Conservation (phyloP, 2,113 vertebrate genomes). For the Microtus ochrogaster region DNA sequence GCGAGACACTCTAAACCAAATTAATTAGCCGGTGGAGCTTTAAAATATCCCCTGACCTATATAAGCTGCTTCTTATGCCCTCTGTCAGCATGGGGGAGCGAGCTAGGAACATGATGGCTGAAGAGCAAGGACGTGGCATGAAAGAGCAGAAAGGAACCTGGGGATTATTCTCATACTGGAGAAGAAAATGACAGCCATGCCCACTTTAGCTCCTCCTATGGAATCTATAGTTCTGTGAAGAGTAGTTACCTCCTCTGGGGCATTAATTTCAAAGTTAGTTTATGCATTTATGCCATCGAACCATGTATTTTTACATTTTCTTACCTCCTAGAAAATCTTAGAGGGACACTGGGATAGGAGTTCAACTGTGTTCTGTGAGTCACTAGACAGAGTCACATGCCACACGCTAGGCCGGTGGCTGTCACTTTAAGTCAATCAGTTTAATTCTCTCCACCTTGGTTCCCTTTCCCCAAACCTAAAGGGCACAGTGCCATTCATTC, state of each 20-base stretch:
- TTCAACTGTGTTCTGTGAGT: not conserved
- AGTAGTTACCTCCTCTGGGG: not conserved
- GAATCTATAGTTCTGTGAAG: not conserved
- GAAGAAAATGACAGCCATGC: not conserved
- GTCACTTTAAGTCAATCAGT: not conserved
- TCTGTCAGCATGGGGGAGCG: not conserved
- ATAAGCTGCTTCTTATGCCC: constrained; percentile 60
- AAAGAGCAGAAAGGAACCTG: not conserved
- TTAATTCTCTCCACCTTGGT: not conserved
- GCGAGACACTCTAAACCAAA: constrained; percentile 63
- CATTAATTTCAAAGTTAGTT: not conserved
- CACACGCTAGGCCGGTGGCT: not conserved
- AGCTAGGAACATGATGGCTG: not conserved
- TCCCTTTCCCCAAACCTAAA: not conserved
- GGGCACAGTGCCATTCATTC: not conserved
- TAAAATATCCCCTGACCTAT: constrained; percentile 75
- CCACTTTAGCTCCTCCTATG: not conserved
- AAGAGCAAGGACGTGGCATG: not conserved
- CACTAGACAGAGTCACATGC: not conserved
- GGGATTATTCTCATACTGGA: not conserved
- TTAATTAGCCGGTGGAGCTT: constrained; percentile 69
- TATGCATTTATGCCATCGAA: not conserved
- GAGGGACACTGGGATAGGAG: not conserved
- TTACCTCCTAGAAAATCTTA: constrained; percentile 9
- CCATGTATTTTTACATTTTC: not conserved